These are phyloP conservation scores for Drusus annulatus DNA, from an alignment of 1,140 invertebrate genomes.

Conservation along the genomic window DNA sequence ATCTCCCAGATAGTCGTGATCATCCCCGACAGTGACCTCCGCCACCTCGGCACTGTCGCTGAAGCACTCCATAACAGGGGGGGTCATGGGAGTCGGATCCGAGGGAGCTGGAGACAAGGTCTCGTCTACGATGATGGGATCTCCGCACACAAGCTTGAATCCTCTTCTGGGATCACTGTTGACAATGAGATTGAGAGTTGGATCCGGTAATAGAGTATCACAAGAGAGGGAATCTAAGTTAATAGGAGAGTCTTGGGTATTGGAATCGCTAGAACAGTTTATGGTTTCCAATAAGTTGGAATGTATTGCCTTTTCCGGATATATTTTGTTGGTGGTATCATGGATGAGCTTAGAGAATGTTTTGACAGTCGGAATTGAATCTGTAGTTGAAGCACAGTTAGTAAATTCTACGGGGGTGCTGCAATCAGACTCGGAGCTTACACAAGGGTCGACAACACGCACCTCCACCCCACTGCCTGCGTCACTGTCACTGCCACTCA, in stretches of 20 bases:
- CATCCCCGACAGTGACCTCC: constrained; percentile 3
- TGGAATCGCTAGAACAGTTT: constrained; percentile 35
- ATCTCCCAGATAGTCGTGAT: constrained; percentile 7
- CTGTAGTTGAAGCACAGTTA: constrained; percentile 13
- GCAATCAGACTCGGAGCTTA: constrained; percentile 69
- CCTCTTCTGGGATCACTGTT: constrained; percentile 49
- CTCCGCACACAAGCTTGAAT: constrained; percentile 20
- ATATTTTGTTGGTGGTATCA: constrained; percentile 29
- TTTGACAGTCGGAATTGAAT: constrained; percentile 25
- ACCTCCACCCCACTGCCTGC: constrained; percentile 69
- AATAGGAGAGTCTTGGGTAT: constrained; percentile 33
- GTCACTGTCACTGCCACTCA: constrained; percentile 68
- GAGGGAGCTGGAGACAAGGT: constrained; percentile 31
- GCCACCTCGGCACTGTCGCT: constrained; percentile 2
- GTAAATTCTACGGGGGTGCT: constrained; percentile 61
- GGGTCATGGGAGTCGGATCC: constrained; percentile 10
- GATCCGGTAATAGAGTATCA: constrained; percentile 54
- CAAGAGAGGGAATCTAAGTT: constrained; percentile 40
- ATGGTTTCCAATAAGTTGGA: constrained; percentile 38
- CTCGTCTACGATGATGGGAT: constrained; percentile 35
- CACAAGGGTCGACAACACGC: constrained; percentile 67
- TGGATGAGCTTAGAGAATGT: constrained; percentile 42
- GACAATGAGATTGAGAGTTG: constrained; percentile 48
- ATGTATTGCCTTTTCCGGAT: constrained; percentile 35
- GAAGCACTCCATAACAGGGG: constrained; percentile 30